Evolutionary conservation across 2,797 vertebrate species (phyloP).

Genomic region (Sebastes kiyomatsui): DNA sequence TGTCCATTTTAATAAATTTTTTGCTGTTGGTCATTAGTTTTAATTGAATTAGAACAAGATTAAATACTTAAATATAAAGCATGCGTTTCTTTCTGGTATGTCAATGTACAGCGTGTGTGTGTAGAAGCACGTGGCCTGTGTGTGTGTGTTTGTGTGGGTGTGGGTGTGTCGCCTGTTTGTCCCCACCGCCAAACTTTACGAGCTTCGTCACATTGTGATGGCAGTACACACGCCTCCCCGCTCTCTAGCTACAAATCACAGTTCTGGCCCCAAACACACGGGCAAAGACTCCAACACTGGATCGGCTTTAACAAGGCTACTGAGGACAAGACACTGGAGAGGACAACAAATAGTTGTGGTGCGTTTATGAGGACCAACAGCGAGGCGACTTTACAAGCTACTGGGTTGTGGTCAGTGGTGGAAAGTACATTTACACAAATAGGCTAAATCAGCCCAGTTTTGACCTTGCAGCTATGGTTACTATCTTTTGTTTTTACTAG

Average conservation of each 20-base stretch:
- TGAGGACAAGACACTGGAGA: conserved; percentile 8
- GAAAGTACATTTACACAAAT: no score
- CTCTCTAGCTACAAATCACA: conserved; percentile 1
- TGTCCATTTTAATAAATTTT: background rate
- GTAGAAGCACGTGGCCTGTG: conserved; percentile 10
- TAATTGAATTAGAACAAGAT: background rate
- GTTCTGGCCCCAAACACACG: conserved; percentile 9
- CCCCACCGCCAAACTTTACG: conserved; percentile 9
- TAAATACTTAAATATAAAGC: background rate
- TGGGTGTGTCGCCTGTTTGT: conserved; percentile 19
- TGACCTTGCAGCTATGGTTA: no score
- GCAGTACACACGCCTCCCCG: background rate
- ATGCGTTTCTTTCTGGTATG: background rate
- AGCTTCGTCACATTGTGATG: conserved; percentile 20
- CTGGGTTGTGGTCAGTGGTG: no score
- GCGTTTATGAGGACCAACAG: conserved; percentile 9
- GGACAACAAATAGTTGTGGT: conserved; percentile 1
- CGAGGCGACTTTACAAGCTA: background rate
- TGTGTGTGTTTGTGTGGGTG: background rate
- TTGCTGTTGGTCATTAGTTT: background rate
- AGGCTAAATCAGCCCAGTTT: no score
- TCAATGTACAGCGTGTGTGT: background rate
- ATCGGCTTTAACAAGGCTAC: conserved; percentile 17
- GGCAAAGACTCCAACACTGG: background rate
- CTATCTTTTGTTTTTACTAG: no score